Evolutionary conservation across 2,888 invertebrate genomes (phyloP), one percentile per base, ranked within the genome.

Genomic region (Pteria penguin): DNA sequence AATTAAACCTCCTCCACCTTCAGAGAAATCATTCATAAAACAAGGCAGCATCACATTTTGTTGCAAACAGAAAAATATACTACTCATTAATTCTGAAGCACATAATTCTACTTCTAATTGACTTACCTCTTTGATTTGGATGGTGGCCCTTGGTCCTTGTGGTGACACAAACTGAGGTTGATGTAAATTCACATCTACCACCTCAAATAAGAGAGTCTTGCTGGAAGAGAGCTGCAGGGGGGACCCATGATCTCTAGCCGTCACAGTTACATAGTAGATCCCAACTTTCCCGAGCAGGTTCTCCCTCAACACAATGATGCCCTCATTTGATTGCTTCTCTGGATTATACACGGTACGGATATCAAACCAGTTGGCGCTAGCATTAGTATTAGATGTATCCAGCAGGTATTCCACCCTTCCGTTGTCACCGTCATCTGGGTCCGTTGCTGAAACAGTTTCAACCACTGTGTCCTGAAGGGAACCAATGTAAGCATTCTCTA

Each of bases 111-210:
- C n/a, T n/a, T n/a, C n/a, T n/a, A n/a, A n/a, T 45, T 14, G 8
- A 45, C 52, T 24, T 58, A 83, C 84, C 84, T 84, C 84, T 8
- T 72, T 27, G 11, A 82, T 77, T 26, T 60, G 73, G 14, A 84
- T 75, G 0, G 69, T 74, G 29, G 78, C 76, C 27, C 73, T 70
- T 4, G 82, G 81, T 33, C 82, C 82, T 33, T 55, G 33, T n/a
- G 86, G 86, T 5, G 68, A 65, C 1, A 81, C 70, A 62, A 86
- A 86, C 18, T 79, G 78, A 0, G 97, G 97, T 0, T 95, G 94
- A 89, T 98, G 97, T 89, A 98, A 97, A 91, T 98, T 98, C 0
- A 98, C 96, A 92, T 98, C 98, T 58, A 80, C 72, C 2, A 84
- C 78, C 4, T 72, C 71, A 55, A 84, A 81, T 3, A 70, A 55